phyloP scores from a whole-genome alignment of 2,888 invertebrate species.

The Achlya flavicornis region DNA sequence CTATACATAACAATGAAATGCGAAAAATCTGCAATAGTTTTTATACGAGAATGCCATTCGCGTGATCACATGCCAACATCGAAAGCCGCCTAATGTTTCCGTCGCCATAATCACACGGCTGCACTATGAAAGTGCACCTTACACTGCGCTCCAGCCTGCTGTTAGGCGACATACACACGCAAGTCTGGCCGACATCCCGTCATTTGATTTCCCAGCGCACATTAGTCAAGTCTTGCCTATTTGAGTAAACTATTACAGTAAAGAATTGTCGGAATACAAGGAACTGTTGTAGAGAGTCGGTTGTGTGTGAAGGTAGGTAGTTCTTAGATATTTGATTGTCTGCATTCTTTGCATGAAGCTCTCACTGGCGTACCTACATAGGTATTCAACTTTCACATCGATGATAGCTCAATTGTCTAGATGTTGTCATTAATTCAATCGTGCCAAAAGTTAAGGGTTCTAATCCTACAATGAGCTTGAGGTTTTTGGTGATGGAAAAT shows the following conservation, averaged over 20 bases:
- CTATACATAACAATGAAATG: neutral
- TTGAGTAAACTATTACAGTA: conserved; percentile 35
- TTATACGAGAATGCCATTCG: conserved; percentile 35
- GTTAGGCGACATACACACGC: conserved; percentile 34
- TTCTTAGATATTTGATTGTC: neutral
- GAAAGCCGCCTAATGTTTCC: conserved; percentile 49
- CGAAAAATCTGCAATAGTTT: conserved; percentile 22
- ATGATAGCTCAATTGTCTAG: no score
- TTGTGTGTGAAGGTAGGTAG: conserved; percentile 3
- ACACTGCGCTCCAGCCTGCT: conserved; percentile 27
- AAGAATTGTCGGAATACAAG: conserved; percentile 47
- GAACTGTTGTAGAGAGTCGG: conserved; percentile 40
- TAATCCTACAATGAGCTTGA: no score
- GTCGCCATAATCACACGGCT: conserved; percentile 49
- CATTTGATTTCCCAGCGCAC: conserved; percentile 41
- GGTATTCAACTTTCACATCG: no score
- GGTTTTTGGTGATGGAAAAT: no score
- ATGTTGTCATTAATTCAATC: no score
- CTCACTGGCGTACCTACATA: neutral
- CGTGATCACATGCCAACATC: conserved; percentile 50
- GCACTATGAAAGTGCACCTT: conserved; percentile 47
- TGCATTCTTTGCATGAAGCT: neutral
- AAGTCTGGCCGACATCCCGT: conserved; percentile 46
- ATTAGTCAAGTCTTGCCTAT: conserved; percentile 51
- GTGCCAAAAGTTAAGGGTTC: no score